Base-by-base conservation (phyloP, 2,113 vertebrate species). In the Pachyramphus minor region DNA sequence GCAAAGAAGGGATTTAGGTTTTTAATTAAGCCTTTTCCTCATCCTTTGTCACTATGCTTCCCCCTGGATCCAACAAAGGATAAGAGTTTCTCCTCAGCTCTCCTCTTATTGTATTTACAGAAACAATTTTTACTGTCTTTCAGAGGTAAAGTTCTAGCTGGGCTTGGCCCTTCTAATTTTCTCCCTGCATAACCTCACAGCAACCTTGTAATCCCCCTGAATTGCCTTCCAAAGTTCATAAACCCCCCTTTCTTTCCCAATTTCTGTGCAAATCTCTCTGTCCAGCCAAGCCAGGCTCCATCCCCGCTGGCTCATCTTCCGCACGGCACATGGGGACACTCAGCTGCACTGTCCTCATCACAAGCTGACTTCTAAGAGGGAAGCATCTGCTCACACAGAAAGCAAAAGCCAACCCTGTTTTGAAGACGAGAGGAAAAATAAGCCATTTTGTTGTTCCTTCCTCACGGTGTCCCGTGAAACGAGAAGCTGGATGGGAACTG, bases 91-190 rank as follows among this genome's bases (percentile, higher is more conserved):
- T 55, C 47, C 41, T 76, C 35, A 42, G 47, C 49, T 20, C 55
- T 69, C 35, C 35, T 42, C 47, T 37, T 56, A 23, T 0, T 49
- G 6, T 19, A 39, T 55, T 41, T 35, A 47, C 3, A 55, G 9
- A 41, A 33, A 55, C 24, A 27, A 23, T 27, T 83, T 75, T 35
- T 12, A 15, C 16, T 33, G 23, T 44, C 42, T 72, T 44, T 37
- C 15, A 58, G 0, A 0, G 42, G 9, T 49, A 17, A 63, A 64
- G 11, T 64, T 58, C 28, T n/a, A n/a, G 28, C 4, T 25, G 37
- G 23, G 50, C 66, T n/a, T 30, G 58, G 19, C 33, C 28, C 33
- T 39, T 39, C 33, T 12, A 7, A 78, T 58, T n/a, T 72, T 72
- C 80, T 78, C 66, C 55, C 56, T 37, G 55, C 10, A 56, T 11